Base-by-base conservation (phyloP, 2,888 invertebrate genomes). In the Drosophila prostipennis region DNA sequence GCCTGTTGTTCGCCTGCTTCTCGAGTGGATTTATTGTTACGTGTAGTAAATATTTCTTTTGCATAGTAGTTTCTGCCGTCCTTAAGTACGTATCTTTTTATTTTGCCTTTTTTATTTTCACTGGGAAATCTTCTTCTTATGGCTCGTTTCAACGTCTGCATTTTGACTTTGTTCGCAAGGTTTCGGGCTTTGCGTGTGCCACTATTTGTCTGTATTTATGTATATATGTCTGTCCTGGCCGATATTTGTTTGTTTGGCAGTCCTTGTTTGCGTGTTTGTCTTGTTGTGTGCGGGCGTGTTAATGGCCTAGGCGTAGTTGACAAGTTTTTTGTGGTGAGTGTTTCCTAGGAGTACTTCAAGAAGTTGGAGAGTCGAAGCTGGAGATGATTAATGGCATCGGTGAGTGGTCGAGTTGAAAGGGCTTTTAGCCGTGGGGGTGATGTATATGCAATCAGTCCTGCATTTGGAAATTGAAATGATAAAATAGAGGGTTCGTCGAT, bases 1-100 rank as follows among this genome's bases (percentile, higher is more conserved):
- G 64, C 64, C 65, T 76, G 78, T 74, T 68, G 67, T 60, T 64
- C 48, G 70, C 61, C 64, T 60, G 69, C 69, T 67, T 63, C 54
- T 84, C 65, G 77, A 83, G 83, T 78, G 86, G 86, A 87, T 83
- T 89, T 89, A 87, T 89, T 87, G 88, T 87, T 80, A 88, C 73
- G 76, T 79, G 84, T 83, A 83, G 90, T 84, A 86, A 90, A 90
- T 89, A 89, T 84, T 86, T 70, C 74, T 73, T 71, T 65, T 70
- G 46, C 19, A 53, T 55, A 65, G 70, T 70, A n/a, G 69, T 42
- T 68, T 37, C 57, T 59, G 26, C 40, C 26, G 29, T 51, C 14
- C n/a, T 29, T 37, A 34, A 19, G 10, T 40, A 19, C 7, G 26
- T 37, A 42, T 34, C 26, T 32, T 29, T 37, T 46, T 43, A 36